Conservation (phyloP, 2,797 vertebrate genomes). For the Bradypodion pumilum region DNA sequence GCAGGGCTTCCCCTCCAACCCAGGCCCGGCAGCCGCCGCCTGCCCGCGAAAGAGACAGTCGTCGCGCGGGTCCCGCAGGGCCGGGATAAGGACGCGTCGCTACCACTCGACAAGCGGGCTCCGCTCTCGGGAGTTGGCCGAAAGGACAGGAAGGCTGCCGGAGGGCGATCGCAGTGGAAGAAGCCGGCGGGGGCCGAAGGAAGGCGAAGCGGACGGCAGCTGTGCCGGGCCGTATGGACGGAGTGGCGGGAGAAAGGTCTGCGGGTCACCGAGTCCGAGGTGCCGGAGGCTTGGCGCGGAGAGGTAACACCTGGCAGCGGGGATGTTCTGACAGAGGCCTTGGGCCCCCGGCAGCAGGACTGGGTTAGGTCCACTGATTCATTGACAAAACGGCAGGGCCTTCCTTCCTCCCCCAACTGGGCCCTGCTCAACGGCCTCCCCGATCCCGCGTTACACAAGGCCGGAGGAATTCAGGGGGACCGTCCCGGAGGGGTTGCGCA, state of each 20-base stretch:
- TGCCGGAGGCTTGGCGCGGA: not conserved
- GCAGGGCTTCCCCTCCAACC: not conserved
- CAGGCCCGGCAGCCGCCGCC: too few relatives aligned
- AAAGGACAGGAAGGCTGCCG: not conserved
- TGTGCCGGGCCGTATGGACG: not conserved
- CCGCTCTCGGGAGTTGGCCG: too few relatives aligned
- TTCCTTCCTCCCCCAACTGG: too few relatives aligned
- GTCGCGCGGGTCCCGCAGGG: not conserved
- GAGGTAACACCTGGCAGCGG: not conserved
- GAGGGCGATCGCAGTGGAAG: too few relatives aligned
- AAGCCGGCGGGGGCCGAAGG: not conserved
- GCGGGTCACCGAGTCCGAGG: not conserved
- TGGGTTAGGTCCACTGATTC: too few relatives aligned
- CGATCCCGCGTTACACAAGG: not conserved
- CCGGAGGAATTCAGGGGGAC: not conserved
- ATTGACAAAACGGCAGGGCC: not conserved
- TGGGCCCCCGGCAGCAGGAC: accelerated
- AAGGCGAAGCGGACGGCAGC: too few relatives aligned
- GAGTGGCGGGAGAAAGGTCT: not conserved
- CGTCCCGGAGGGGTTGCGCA: not conserved
- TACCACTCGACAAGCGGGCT: too few relatives aligned
- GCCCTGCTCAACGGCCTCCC: not conserved
- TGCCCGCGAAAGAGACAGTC: not conserved
- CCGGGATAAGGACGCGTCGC: not conserved
- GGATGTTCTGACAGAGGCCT: not conserved